phyloP scores from a whole-genome alignment of 2,888 invertebrate species.

The Drosophila seclusa region DNA sequence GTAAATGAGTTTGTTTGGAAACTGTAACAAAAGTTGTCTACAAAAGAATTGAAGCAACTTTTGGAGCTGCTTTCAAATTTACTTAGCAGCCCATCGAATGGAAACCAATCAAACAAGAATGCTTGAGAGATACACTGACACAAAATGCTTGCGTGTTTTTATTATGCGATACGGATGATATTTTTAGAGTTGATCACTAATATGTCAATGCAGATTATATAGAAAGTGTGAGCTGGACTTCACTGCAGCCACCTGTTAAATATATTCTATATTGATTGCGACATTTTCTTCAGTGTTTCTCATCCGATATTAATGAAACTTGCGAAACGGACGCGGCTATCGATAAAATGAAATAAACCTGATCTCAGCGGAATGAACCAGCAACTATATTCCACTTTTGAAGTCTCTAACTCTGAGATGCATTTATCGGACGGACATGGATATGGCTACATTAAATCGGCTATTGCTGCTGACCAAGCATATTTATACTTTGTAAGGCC shows the following conservation, averaged over 20 bases:
- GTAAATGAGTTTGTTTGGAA: neutral
- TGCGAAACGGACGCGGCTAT: too few relatives aligned
- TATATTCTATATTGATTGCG: too few relatives aligned
- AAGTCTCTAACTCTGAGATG: too few relatives aligned
- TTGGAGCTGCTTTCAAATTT: neutral
- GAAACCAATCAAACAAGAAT: neutral
- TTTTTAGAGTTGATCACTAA: neutral
- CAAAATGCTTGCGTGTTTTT: too few relatives aligned
- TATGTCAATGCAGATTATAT: too few relatives aligned
- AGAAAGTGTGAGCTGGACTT: too few relatives aligned
- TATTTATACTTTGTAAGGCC: neutral
- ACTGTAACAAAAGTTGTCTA: neutral
- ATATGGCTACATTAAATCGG: neutral
- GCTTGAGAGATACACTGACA: neutral
- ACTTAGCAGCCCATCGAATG: neutral
- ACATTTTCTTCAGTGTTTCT: neutral
- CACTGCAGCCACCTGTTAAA: too few relatives aligned
- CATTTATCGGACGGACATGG: neutral
- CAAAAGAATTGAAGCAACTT: neutral
- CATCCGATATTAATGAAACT: neutral
- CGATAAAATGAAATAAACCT: too few relatives aligned
- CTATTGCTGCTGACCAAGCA: neutral
- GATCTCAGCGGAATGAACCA: neutral
- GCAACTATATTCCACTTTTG: neutral
- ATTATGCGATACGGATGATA: neutral